phyloP scores from a whole-genome alignment of 1,140 invertebrate genomes.

The Vollenhovia emeryi region DNA sequence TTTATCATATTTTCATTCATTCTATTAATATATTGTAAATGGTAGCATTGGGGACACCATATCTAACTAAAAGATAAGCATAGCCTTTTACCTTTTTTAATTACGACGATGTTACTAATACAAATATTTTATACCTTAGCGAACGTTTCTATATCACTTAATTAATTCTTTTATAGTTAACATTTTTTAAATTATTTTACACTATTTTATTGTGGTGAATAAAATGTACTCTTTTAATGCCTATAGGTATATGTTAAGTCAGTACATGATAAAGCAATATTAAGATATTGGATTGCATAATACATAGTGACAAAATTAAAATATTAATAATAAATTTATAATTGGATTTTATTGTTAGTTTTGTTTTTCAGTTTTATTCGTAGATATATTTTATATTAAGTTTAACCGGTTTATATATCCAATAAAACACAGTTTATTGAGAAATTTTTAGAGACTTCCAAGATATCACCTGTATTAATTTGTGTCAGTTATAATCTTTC shows the following conservation, averaged over 20 bases:
- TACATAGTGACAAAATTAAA: neutral
- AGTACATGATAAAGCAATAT: neutral
- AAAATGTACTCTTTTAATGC: neutral
- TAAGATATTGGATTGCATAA: neutral
- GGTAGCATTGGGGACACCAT: neutral
- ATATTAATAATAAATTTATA: neutral
- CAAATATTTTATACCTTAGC: neutral
- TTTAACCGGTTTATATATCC: neutral
- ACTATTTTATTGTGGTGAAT: neutral
- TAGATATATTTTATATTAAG: neutral
- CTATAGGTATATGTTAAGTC: neutral
- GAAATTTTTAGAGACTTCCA: neutral
- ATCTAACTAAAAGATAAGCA: neutral
- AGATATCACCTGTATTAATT: neutral
- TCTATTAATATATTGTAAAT: neutral
- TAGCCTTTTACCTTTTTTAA: neutral
- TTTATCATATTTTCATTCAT: constrained; percentile 51
- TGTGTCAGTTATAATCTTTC: neutral
- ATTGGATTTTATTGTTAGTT: neutral
- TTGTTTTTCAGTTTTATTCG: neutral
- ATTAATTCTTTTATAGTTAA: neutral
- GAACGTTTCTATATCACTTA: neutral
- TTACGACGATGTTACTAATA: neutral
- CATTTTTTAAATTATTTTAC: neutral
- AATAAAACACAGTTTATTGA: neutral